These are phyloP conservation scores for Oxygymnocypris stewartii DNA, from an alignment of 2,113 vertebrate species.

Conservation along the genomic window DNA sequence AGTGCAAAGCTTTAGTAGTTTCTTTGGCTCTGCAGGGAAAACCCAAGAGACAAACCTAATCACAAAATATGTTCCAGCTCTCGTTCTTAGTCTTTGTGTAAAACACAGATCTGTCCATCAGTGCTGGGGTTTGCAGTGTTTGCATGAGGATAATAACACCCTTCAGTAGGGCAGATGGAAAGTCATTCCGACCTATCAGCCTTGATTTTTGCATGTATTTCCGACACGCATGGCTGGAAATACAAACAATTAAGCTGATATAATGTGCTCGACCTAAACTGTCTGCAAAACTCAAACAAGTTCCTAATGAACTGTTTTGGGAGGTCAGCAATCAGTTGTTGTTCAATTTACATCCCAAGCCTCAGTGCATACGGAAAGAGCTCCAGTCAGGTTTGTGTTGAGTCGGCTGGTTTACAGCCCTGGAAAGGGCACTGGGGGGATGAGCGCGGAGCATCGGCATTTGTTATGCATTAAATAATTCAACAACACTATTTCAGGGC, in stretches of 20 bases:
- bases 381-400: constrained; percentile 47
- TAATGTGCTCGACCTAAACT: constrained; percentile 34
- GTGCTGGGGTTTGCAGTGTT: constrained; percentile 17
- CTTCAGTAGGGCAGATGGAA: constrained; percentile 10
- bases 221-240: constrained; percentile 40
- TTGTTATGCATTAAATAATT: constrained; percentile 55
- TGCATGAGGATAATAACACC: constrained; percentile 21
- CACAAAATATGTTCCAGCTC: neutral
- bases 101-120: neutral
- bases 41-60: neutral
- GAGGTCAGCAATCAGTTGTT: constrained; percentile 51
- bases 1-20: neutral
- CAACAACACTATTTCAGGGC: constrained; percentile 33
- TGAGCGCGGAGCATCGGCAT: constrained; percentile 31
- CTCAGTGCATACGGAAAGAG: constrained; percentile 36
- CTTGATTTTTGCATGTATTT: constrained; percentile 14
- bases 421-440: constrained; percentile 43
- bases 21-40: neutral
- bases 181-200: constrained; percentile 43
- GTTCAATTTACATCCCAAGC: constrained; percentile 38
- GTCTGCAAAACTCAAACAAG: constrained; percentile 37
- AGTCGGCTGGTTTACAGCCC: constrained; percentile 46
- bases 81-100: neutral
- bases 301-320: constrained; percentile 55
- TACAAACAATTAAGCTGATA: constrained; percentile 43